Evolutionary conservation across 1,140 invertebrate genomes (phyloP).

Genomic region (Heliconius hermathena): DNA sequence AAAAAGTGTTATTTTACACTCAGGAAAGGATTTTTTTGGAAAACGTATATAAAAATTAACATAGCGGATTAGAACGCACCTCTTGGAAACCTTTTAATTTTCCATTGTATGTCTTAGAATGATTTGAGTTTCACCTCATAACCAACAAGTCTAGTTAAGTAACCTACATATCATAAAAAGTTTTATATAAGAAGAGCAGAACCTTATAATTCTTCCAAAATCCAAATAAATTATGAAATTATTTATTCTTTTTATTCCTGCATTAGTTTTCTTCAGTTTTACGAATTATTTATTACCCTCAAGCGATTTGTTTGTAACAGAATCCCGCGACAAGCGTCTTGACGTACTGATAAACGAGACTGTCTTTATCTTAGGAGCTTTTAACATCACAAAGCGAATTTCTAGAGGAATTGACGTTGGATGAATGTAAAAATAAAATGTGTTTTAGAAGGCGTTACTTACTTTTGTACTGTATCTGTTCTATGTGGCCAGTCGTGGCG

Average conservation of each 20-base stretch:
- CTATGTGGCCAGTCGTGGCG: too few relatives aligned
- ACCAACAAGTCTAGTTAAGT: too few relatives aligned
- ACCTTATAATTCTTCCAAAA: not conserved
- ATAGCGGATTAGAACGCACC: too few relatives aligned
- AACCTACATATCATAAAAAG: too few relatives aligned
- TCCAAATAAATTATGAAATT: not conserved
- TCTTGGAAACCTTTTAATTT: too few relatives aligned
- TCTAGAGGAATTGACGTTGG: not conserved
- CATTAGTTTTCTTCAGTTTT: not conserved
- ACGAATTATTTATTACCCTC: not conserved
- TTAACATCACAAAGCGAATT: constrained; percentile 19
- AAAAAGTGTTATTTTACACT: too few relatives aligned
- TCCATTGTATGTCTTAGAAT: too few relatives aligned
- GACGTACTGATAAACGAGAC: constrained; percentile 19
- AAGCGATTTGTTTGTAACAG: constrained; percentile 18
- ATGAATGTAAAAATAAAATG: constrained; percentile 9
- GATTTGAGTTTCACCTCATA: too few relatives aligned
- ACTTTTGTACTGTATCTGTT: not conserved
- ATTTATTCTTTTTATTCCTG: not conserved
- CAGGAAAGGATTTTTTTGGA: too few relatives aligned
- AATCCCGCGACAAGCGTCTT: constrained; percentile 17
- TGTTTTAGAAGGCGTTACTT: not conserved
- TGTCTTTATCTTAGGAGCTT: constrained; percentile 21
- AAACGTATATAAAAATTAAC: too few relatives aligned
- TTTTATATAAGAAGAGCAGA: not conserved